These are phyloP conservation scores for Apogon hyalosoma DNA, from an alignment of 2,797 vertebrate genomes.

Conservation along the genomic window DNA sequence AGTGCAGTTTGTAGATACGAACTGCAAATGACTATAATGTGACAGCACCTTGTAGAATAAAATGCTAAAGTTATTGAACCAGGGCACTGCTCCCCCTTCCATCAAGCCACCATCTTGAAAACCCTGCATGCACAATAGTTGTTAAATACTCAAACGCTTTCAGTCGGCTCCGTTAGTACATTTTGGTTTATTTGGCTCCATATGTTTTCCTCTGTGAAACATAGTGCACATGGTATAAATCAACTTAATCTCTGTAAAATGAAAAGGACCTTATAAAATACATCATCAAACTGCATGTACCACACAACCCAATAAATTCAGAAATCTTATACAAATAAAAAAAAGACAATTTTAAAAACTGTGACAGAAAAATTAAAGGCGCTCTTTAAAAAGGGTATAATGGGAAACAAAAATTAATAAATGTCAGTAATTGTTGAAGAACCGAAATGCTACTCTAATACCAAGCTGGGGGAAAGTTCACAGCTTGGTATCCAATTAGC, in stretches of 20 bases:
- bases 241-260: conserved; percentile 61
- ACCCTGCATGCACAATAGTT: neutral
- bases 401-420: conserved; percentile 30
- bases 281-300: conserved; percentile 43
- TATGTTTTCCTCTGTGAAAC: conserved; percentile 61
- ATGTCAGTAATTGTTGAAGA: conserved; percentile 25
- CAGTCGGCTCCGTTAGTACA: conserved; percentile 18
- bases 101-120: neutral
- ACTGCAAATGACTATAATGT: too few species aligned
- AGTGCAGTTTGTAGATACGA: too few species aligned
- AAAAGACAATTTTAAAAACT: conserved; percentile 63
- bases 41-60: too few species aligned
- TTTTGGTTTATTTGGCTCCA: conserved; percentile 65
- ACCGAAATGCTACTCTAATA: conserved; percentile 50
- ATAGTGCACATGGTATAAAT: conserved; percentile 68
- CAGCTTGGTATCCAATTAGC: conserved; percentile 53
- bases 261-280: conserved; percentile 67
- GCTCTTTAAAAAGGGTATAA: conserved; percentile 30
- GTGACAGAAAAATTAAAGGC: conserved; percentile 54
- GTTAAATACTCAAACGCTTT: neutral
- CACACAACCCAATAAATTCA: conserved; percentile 53
- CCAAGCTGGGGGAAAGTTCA: conserved; percentile 48
- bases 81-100: too few species aligned
- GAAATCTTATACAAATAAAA: conserved; percentile 59
- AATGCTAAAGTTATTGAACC: too few species aligned